Evolutionary conservation across 1,140 invertebrate species (phyloP), one percentile per base, ranked within the genome.

Genomic region (Tetramorium parvispinum): DNA sequence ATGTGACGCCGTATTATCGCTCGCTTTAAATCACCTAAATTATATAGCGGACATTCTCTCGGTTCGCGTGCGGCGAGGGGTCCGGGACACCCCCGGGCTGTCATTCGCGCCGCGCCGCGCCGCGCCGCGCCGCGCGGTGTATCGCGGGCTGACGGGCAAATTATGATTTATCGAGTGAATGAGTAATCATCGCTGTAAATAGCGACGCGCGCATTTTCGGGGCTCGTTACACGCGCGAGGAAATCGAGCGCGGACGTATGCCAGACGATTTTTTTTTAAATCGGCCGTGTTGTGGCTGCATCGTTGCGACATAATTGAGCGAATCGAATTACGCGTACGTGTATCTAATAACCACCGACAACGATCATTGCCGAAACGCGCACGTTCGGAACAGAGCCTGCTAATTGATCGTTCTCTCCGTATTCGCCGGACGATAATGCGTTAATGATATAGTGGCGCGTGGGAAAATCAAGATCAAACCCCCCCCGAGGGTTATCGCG

Each of bases 21-120:
- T 71, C 88, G 89, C 87, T 90, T 87, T 90, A 90, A 91, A 91
- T 91, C 87, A 87, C 61, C 75, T 85, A 77, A 86, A 86, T 85
- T 90, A 90, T 91, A 87, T 66, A 87, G 68, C 61, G 49, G 78
- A 11, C 46, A 40, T 61, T 81, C 77, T 70, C 63, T 57, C 68
- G 46, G 10, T 18, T 21, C n/a, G 1, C 37, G 40, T 32, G 24
- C 24, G 24, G 27, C 18, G 46, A 32, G 49, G 4, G 24, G 7
- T 10, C 27, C 16, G 24, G 16, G 76, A n/a, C 32, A 55, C 49
- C 40, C 16, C 55, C 21, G 24, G 55, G 57, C 68, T 83, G 79
- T 83, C 79, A 83, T n/a, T 83, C 79, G 40, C 46, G 43, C 27
- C 51, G 27, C 37, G 71, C 32, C 16, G n/a, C 43, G 59, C 37